Conservation (phyloP, 2,797 vertebrate genomes). For the Lindbergichthys nudifrons region DNA sequence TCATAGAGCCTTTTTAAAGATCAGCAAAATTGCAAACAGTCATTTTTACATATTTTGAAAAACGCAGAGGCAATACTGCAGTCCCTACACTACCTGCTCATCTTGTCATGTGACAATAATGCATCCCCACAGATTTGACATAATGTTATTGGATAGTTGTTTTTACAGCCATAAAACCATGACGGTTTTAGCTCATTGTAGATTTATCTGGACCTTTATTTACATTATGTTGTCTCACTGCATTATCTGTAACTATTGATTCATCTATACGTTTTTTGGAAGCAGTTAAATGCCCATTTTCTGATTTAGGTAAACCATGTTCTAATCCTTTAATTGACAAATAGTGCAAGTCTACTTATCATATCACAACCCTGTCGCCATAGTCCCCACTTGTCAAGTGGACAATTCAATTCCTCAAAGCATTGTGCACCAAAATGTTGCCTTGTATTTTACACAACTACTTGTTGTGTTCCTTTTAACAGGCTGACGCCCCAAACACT, state of each 20-base stretch:
- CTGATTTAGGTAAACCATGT: not conserved
- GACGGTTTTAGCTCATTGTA: not conserved
- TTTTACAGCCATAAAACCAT: not conserved
- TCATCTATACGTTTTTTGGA: not conserved
- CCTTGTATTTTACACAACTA: not conserved
- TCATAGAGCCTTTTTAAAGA: not conserved
- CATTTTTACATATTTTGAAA: not conserved
- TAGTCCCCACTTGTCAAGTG: not conserved
- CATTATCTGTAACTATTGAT: not conserved
- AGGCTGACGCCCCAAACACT: constrained; percentile 93
- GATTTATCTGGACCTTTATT: not conserved
- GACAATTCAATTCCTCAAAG: too few relatives aligned
- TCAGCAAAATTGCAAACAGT: not conserved
- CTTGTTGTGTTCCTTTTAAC: constrained; percentile 34
- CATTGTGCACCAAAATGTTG: too few relatives aligned
- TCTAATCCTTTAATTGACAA: not conserved
- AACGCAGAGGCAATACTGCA: not conserved
- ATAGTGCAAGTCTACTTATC: not conserved
- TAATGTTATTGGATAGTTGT: not conserved
- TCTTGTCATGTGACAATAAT: not conserved
- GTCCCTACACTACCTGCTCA: not conserved
- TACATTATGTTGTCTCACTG: not conserved
- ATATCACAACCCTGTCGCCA: not conserved
- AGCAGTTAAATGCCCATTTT: not conserved
- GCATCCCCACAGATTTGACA: not conserved